Conservation (phyloP, 2,888 invertebrate genomes). For the Cecidostiba fungosa region DNA sequence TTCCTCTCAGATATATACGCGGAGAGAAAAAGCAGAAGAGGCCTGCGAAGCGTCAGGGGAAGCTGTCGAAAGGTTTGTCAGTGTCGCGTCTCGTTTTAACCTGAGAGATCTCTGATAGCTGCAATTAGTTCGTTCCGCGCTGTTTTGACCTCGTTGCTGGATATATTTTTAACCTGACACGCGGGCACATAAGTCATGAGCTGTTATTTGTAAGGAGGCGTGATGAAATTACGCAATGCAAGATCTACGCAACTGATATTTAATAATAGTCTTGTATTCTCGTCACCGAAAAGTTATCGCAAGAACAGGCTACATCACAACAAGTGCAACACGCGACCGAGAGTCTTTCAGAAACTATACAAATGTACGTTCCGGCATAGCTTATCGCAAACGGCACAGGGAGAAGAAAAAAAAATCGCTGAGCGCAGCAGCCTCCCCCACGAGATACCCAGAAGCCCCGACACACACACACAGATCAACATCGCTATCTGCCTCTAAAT, state of each 20-base stretch:
- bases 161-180: background rate
- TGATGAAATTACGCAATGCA: background rate
- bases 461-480: background rate
- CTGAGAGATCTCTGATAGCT: background rate
- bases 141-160: background rate
- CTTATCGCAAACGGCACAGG: background rate
- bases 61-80: slow-evolving; percentile 55
- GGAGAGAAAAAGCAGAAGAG: background rate
- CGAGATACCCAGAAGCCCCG: background rate
- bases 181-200: background rate
- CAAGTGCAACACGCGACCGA: background rate
- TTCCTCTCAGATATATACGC: background rate
- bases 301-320: background rate
- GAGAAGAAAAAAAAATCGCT: background rate
- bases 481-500: slow-evolving; percentile 20
- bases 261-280: too few relatives aligned
- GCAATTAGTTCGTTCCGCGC: slow-evolving; percentile 17
- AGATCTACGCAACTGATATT: background rate
- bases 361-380: background rate
- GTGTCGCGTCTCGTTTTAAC: background rate
- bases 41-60: slow-evolving; percentile 11
- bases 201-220: background rate
- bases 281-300: too few relatives aligned
- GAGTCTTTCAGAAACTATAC: background rate
- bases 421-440: background rate